These are phyloP conservation scores for Bombus fervidus DNA, from an alignment of 1,140 invertebrate genomes.

Conservation along the genomic window DNA sequence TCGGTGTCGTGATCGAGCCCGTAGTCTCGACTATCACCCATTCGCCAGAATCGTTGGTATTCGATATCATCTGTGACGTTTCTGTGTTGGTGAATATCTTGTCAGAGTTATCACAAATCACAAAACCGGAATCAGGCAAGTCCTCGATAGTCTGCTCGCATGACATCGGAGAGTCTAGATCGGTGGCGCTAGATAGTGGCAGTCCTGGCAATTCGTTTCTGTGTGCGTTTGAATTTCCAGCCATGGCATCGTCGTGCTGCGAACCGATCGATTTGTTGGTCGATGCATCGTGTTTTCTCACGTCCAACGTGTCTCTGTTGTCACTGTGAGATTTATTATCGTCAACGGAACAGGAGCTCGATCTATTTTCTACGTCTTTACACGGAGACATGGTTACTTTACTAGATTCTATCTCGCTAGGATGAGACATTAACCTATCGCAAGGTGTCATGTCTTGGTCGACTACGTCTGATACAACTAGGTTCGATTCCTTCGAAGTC, in stretches of 20 bases:
- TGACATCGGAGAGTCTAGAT: constrained; percentile 80
- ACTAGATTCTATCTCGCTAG: constrained; percentile 57
- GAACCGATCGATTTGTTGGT: constrained; percentile 30
- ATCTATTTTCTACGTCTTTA: constrained; percentile 50
- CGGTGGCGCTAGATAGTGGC: constrained; percentile 70
- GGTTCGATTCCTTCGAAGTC: constrained; percentile 54
- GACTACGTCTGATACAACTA: constrained; percentile 56
- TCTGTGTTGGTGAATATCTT: constrained; percentile 77
- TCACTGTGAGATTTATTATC: constrained; percentile 52
- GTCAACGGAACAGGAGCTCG: constrained; percentile 54
- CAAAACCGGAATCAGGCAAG: constrained; percentile 76
- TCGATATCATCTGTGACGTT: constrained; percentile 67
- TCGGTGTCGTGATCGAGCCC: constrained; percentile 71
- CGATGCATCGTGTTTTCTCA: constrained; percentile 35
- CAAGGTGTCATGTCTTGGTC: constrained; percentile 78
- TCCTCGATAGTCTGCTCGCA: constrained; percentile 78
- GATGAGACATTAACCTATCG: constrained; percentile 70
- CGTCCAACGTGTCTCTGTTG: constrained; percentile 14
- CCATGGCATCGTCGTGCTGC: constrained; percentile 23
- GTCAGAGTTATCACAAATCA: constrained; percentile 77
- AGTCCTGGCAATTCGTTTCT: constrained; percentile 43
- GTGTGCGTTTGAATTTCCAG: constrained; percentile 19
- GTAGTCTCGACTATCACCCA: constrained; percentile 77
- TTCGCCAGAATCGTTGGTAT: constrained; percentile 74
- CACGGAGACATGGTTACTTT: neutral